Base-by-base conservation (phyloP, 2,797 vertebrate genomes). In the Amniataba percoides region DNA sequence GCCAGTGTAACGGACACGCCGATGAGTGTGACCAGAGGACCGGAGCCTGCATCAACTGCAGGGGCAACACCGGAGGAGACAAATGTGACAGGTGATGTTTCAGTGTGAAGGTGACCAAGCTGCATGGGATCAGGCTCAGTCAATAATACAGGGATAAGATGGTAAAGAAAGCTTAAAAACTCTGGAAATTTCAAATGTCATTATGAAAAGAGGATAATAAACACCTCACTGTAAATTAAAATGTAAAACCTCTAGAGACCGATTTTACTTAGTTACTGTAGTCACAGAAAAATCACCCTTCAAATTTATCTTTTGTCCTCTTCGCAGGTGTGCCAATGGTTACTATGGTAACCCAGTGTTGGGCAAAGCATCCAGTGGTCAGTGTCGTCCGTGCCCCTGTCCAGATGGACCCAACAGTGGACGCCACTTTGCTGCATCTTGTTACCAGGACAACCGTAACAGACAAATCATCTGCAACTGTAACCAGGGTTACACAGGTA, bases 301-400 rank as follows among this genome's bases (percentile, higher is more conserved):
- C 27, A 31, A 31, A 31, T 31, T 31, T 31, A 31, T 5, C 11
- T 2, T 46, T 60, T 57, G 19, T 76, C 55, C 4, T 79, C 39
- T 66, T 45, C 78, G 9, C 77, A 99, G 98, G 66, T 99, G 98
- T 57, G 94, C 94, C 0, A 91, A 89, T 3, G 97, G 98, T 76
- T 98, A 96, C 90, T 96, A 97, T 8, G 98, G 98, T 78, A 98
- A 98, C 89, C 97, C 98, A 0, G 78, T 89, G 0, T 90, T 99
- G 80, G 96, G 96, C 16, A 40, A n/a, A 53, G 58, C 81, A 4
- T 93, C 95, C 0, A 94, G 96, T 14, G 94, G 92, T 82, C 97
- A 96, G 36, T 99, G 98, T 87, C 96, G 97, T 36, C 97, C 98
- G 0, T 99, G 98, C 58, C 97, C 96, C 7, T 99, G 98, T 75